Evolutionary conservation across 2,797 vertebrate species (phyloP), one percentile per base, ranked within the genome.

Genomic region (Oceanodroma leucorhoa): DNA sequence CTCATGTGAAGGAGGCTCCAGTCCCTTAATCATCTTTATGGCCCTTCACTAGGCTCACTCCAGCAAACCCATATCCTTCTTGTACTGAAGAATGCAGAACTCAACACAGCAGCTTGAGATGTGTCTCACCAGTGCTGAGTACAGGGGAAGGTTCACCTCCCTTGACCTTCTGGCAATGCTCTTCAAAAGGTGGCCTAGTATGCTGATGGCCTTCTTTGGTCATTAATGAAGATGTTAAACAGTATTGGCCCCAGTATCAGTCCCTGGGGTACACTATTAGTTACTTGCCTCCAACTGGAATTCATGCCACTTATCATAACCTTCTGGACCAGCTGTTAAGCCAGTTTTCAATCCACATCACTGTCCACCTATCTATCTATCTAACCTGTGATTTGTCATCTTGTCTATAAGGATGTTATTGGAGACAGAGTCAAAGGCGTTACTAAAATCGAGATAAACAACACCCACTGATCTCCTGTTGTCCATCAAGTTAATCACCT

Each of bases 41-140:
- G 26, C 9, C 14, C 8, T 65, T 76, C 36, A 27, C 6, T 60
- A 24, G 20, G 27, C 18, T 58, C 24, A 41, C 4, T 75, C 27
- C 51, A 65, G 45, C 18, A 76, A 92, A 32, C 5, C 26, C 19
- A 13, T 40, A 73, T 27, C 38, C 9, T 66, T 62, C 30, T 58
- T 60, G 12, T 54, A 54, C 27, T 79, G 43, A 87, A 83, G 24
- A 87, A 4, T 5, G 30, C 57, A 67, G 30, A 91, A 79, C 22
- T 36, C n/a, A 62, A n/a, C 17, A 70, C 9, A 75, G 7, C 6
- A 55, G 36, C 11, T 43, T 0, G 0, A 81, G 23, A 34, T 40
- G 16, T 32, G 12, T 75, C 48, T 75, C n/a, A 36, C 11, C 9
- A 55, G 24, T 10, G 11, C 11, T 53, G 40, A 71, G 32, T 4